Evolutionary conservation across 2,113 vertebrate species (phyloP), one percentile per base, ranked within the genome.

Genomic region (Proteles cristata): DNA sequence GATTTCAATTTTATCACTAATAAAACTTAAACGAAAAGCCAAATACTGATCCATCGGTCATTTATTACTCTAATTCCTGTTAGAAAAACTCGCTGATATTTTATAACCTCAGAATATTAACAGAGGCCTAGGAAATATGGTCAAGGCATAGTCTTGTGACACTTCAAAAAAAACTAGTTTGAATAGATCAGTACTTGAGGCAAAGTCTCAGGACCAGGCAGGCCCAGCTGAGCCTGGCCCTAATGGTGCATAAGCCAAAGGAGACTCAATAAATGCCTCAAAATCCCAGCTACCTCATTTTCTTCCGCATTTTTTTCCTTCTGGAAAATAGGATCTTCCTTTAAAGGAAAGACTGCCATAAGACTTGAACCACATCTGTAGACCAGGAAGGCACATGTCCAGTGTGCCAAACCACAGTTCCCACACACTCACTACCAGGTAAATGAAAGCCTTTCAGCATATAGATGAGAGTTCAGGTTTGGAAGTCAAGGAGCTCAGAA

Each of bases 1-100:
- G n/a, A 89, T 90, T 97, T 96, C 43, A 17, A 43, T 68, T 90
- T 79, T 81, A 61, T 92, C 89, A 83, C 48, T 74, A 85, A 96
- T 77, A 50, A 28, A 58, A 81, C 68, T 53, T 68, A n/a, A 85
- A 7, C 66, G 26, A 74, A 94, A 95, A 74, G 23, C 31, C 31
- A 97, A 88, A 92, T 48, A 88, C 43, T 74, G 26, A 88, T 17
- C 35, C 80, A 89, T 17, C 4, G 7, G 68, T 39, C 31, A 61
- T 84, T 81, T 79, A 77, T 79, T 80, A 90, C 14, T 17, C 23
- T 79, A 88, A 96, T 43, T 92, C 25, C 68, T 92, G 45, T 45
- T 74, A 91, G 33, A 96, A 81, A 93, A 85, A 76, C 19, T 92
- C 19, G 68, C n/a, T 43, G 61, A 16, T 90, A 74, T 69, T 85